Evolutionary conservation across 2,888 invertebrate genomes (phyloP), one percentile per base, ranked within the genome.

Genomic region (Podotricha telesiphe): DNA sequence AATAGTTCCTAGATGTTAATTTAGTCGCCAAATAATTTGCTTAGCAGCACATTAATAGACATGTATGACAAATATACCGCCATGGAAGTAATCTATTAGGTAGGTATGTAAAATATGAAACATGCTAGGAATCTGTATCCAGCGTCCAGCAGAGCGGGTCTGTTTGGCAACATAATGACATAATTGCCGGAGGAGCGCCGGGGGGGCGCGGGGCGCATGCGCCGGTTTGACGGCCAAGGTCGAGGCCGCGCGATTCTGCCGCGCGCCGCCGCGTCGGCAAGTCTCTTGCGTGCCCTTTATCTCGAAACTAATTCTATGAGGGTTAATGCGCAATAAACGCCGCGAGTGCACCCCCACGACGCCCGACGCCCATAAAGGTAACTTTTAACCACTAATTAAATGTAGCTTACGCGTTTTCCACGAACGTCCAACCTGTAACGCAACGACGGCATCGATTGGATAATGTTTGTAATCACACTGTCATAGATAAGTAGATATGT

Each of bases 201-300:
- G 75, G 75, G 83, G 82, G 82, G 77, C 80, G 87, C 86, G 88
- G 87, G 86, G 83, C 91, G 92, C 92, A 91, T 91, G 92, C 92
- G 93, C 92, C 85, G 79, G 86, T 92, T 92, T 93, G 92, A 88
- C 91, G 93, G 93, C 93, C 93, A 93, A 93, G 93, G 93, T 92
- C 92, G 92, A 92, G 91, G 93, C 77, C 79, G 78, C 76, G 86
- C 89, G 89, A 92, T 87, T 91, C 91, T 76, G 86, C 90, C 89
- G 91, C 91, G 90, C 90, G 87, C 91, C 89, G 90, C 85, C 90
- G 91, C 87, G 82, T 85, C 84, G 87, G 87, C 85, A 82, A 84
- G 91, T 88, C 82, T 84, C 81, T 85, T 84, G 81, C 77, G 83
- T 80, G 83, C 83, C 85, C 84, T 86, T 84, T 82, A 84, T 86